Evolutionary conservation across 2,888 invertebrate species (phyloP), one percentile per base, ranked within the genome.

Genomic region (Sicus ferrugineus): DNA sequence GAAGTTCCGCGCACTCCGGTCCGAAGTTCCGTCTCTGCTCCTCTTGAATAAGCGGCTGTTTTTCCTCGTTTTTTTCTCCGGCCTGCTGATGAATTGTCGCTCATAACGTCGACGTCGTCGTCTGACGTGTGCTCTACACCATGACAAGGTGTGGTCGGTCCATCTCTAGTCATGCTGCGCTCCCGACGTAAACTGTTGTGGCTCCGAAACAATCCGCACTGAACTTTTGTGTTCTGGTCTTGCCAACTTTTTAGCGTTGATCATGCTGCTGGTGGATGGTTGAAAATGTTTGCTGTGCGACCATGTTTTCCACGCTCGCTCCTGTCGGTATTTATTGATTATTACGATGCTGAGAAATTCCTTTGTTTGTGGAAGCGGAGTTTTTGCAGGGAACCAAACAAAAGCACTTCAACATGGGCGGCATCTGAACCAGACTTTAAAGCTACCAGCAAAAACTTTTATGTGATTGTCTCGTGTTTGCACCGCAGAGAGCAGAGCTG

Each of bases 81-180:
- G 28, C 46, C 48, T 26, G 14, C 62, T 63, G 63, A 63, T 63
- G 63, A 30, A 63, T 63, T 63, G 48, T 63, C 63, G 63, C 63
- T 63, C 63, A 50, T 46, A 48, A 63, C 30, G 63, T 50, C 50
- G 48, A 26, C 26, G 46, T 48, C 31, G 26, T 31, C 48, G 31
- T 48, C 46, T 31, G 31, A 64, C 50, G 30, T 54, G 5, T 16
- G 28, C 64, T 50, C 48, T 9, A 21, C 48, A 64, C 50, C 19
- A 31, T 31, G 31, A 31, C 64, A 31, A 64, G 64, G 64, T 64
- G 64, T 64, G 64, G 64, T 64, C 64, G 31, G 42, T 64, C 31
- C 31, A 50, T 63, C 63, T 50, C 30, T 9, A 23, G 48, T 28
- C 28, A 26, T 21, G 19, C 11, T 26, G 28, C 28, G 21, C 42